Base-by-base conservation (phyloP, 2,888 invertebrate genomes). In the Cantharis nigra region DNA sequence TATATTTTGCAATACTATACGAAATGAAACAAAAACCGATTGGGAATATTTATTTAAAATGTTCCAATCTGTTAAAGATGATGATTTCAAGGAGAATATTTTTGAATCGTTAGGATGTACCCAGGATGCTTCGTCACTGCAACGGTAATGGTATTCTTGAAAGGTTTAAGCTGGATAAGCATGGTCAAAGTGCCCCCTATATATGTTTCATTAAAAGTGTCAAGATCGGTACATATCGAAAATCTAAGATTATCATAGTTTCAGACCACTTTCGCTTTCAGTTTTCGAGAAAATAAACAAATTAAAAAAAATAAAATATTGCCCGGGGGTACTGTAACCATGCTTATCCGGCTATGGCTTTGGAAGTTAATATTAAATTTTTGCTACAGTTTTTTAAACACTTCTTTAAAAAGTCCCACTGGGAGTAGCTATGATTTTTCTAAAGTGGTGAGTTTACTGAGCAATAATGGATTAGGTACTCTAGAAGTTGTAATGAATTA, bases 1-100 rank as follows among this genome's bases (percentile, higher is more conserved):
- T 74, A 93, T 95, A 0, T 95, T 95, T 87, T 96, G 96, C 85
- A 91, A 91, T 20, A 95, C 91, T 2, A 90, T 96, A 13, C 91
- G 92, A n/a, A 86, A 90, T 18, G 95, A 94, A 0, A 89, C 88
- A 0, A 83, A 85, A 14, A 85, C 85, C 0, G 92, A 94, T 78
- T 96, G 94, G 90, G 83, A 91, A 3, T 91, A 89, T 82, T 87
- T 94, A 20, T 94, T 92, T 90, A 72, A 73, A 9, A 78, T 89
- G 0, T 90, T 91, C 49, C 63, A 18, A 2, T 65, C 62, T 14
- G 67, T 62, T 0, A 30, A 14, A 18, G 71, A 76, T 28, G 20
- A 63, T 28, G 28, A 63, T 20, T 70, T 76, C 11, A 63, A 73
- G 10, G 33, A 63, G 13, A 74, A 79, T 63, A 70, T 80, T 14